Evolutionary conservation across 1,140 invertebrate species (phyloP), one percentile per base, ranked within the genome.

Genomic region (Brachionus sp.): DNA sequence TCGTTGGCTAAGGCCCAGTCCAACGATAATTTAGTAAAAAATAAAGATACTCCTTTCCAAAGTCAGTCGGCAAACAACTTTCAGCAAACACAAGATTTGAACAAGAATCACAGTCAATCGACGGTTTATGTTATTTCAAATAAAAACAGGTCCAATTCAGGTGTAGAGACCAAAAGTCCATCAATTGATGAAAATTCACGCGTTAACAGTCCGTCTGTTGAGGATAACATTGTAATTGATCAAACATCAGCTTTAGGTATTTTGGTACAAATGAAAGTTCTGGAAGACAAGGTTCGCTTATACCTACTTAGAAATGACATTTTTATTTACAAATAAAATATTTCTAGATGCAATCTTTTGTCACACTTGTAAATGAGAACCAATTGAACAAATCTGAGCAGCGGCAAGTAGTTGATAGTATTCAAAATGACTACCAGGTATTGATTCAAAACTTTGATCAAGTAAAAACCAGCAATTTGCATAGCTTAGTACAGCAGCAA

Each of bases 311-410:
- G 23, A 50, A 46, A 46, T 46, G 12, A 13, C 25, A 19, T 7
- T n/a, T 16, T 50, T 29, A 29, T 10, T 19, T 50, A 7, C n/a
- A 50, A 29, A 37, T 3, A 35, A n/a, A 50, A 35, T 77, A 33
- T 53, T 75, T 12, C 7, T 13, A 82, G 80, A 82, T 82, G 80
- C 57, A 82, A 68, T 82, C 80, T 33, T 82, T 82, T 62, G n/a
- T 82, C 0, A 82, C 80, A 29, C 39, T 82, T 19, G 50, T 82
- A 19, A 33, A 82, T 46, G 80, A 66, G 25, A 82, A 82, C n/a
- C 80, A 82, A 53, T 35, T 82, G 16, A 82, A 66, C 68, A 50
- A 42, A 82, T 35, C n/a, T 44, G 80, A 82, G 50, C 80, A 82
- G 13, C 50, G 29, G n/a, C 62, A 68, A 35, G 80, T 66, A 10